Evolutionary conservation across 2,888 invertebrate genomes (phyloP).

Genomic region (Plagiodera versicolora): DNA sequence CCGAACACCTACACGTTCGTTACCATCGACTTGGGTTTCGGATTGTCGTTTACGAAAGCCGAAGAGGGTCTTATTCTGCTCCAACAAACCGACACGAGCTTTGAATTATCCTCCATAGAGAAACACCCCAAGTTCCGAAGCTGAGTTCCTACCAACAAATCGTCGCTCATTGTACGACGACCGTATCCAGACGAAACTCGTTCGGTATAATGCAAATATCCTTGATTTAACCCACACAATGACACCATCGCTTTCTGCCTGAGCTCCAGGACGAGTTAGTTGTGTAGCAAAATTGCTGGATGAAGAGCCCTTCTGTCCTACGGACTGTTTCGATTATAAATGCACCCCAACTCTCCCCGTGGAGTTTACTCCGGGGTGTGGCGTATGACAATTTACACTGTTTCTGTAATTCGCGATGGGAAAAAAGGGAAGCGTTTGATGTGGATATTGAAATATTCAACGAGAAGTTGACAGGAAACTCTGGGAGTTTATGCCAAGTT

Average conservation of each 20-base stretch:
- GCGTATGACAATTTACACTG: slow-evolving; percentile 26
- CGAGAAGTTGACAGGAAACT: slow-evolving; percentile 20
- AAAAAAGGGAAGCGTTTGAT: slow-evolving; percentile 16
- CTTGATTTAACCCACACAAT: slow-evolving; percentile 40
- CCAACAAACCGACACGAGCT: slow-evolving; percentile 15
- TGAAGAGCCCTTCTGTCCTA: slow-evolving; percentile 41
- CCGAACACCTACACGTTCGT: neutral
- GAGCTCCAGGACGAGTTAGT: slow-evolving; percentile 36
- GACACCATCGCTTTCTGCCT: slow-evolving; percentile 27
- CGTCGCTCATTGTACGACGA: slow-evolving; percentile 21
- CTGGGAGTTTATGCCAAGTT: slow-evolving; percentile 12
- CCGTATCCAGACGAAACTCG: slow-evolving; percentile 28
- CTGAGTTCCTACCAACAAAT: slow-evolving; percentile 24
- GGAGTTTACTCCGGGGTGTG: slow-evolving; percentile 10
- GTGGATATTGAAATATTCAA: slow-evolving; percentile 24
- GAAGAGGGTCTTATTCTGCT: slow-evolving; percentile 12
- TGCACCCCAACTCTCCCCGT: slow-evolving; percentile 35
- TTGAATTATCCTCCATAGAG: slow-evolving; percentile 4
- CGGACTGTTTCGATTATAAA: slow-evolving; percentile 41
- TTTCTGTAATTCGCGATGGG: slow-evolving; percentile 18
- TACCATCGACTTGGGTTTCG: neutral
- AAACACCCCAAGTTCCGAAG: slow-evolving; percentile 23
- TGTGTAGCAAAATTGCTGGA: slow-evolving; percentile 40
- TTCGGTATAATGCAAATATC: slow-evolving; percentile 39
- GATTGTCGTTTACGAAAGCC: neutral